A percentile compares a stretch with the other conserved stretches of the same genome.
These are phyloP conservation scores for Conomelus anceps DNA, from an alignment of 2,888 invertebrate genomes.

Conservation along the genomic window DNA sequence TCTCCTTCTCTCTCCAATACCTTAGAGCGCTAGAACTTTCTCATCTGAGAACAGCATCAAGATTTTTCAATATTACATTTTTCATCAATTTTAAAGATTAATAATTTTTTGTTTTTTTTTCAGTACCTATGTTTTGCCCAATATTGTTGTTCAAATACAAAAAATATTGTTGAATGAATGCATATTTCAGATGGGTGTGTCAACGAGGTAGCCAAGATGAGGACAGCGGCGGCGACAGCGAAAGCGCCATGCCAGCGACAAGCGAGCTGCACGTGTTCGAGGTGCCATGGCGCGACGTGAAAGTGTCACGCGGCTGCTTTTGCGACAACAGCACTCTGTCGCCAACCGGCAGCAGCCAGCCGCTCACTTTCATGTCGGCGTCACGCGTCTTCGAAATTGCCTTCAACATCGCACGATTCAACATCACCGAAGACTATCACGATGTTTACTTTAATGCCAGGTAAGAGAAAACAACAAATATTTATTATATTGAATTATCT, in stretches of 20 bases:
- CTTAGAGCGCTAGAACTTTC: no score
- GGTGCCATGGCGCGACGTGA: constrained; percentile 63
- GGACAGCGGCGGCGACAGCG: neutral
- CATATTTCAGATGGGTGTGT: constrained; percentile 25
- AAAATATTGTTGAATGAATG: no score
- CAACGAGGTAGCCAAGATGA: neutral
- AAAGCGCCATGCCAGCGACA: constrained; percentile 29
- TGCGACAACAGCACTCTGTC: constrained; percentile 60
- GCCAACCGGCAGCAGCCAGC: constrained; percentile 47
- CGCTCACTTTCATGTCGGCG: constrained; percentile 57
- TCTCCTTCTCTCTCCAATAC: no score
- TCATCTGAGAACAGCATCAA: no score
- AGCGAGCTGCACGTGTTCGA: constrained; percentile 57
- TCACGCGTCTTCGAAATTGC: constrained; percentile 66
- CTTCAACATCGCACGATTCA: constrained; percentile 65
- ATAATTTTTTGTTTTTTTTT: no score
- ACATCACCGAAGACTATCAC: constrained; percentile 73
- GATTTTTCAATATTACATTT: no score
- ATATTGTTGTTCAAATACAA: no score
- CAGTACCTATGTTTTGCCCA: no score
- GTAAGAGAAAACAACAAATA: no score
- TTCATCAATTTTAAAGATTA: no score
- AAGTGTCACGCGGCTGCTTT: constrained; percentile 59
- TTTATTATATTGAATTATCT: no score
- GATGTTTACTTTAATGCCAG: constrained; percentile 69